Evolutionary conservation across 2,797 vertebrate genomes (phyloP).

Genomic region (Danio aesculapii): DNA sequence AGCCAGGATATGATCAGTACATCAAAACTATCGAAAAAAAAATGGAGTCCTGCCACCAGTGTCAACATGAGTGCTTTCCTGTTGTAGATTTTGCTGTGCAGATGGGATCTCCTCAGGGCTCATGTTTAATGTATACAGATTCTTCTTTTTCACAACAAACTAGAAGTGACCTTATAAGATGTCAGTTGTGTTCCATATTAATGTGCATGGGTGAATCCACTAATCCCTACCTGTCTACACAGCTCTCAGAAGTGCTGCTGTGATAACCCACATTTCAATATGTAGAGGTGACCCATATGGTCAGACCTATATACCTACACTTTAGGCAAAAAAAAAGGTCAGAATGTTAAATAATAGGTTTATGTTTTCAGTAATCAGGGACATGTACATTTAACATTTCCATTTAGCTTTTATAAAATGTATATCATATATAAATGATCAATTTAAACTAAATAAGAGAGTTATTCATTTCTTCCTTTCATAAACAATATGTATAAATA

Average conservation of each 20-base stretch:
- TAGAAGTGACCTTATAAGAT: conserved; percentile 58
- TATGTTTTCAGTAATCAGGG: not conserved
- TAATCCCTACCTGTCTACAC: conserved; percentile 45
- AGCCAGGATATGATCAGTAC: conserved; percentile 14
- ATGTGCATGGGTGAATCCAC: conserved; percentile 32
- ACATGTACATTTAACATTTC: not conserved
- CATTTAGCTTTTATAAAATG: not conserved
- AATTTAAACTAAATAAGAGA: no score
- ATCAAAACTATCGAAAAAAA: not conserved
- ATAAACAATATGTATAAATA: no score
- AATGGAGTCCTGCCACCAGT: not conserved
- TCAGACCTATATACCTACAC: conserved; percentile 7
- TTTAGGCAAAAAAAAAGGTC: not conserved
- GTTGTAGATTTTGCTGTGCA: conserved; percentile 19
- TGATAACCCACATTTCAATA: conserved; percentile 11
- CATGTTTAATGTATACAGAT: conserved; percentile 44
- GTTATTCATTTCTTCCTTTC: no score
- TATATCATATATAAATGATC: no score
- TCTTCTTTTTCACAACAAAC: conserved; percentile 32
- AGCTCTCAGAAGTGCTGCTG: conserved; percentile 24
- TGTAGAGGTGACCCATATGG: conserved; percentile 6
- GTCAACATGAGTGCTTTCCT: not conserved
- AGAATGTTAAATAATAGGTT: not conserved
- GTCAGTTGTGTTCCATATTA: conserved; percentile 52
- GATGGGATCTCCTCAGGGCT: conserved; percentile 12